Conservation (phyloP, 2,113 vertebrate genomes). For the Pygoscelis adeliae region DNA sequence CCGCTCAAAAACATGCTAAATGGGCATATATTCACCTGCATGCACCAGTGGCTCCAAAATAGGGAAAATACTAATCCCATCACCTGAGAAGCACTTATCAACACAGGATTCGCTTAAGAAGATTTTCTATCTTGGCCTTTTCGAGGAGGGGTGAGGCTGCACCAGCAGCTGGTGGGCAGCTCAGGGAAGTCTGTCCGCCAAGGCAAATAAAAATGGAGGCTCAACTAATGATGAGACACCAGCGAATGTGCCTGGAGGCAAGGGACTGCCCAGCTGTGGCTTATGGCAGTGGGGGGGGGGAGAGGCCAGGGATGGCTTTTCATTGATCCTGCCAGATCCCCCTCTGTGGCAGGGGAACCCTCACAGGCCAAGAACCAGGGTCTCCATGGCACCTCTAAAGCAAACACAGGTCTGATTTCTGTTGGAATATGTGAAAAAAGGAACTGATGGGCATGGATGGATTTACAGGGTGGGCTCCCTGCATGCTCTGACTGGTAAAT, state of each 20-base stretch:
- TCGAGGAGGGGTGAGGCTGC: background rate
- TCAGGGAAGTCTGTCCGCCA: accelerated
- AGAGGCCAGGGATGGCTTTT: background rate
- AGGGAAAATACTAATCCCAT: conserved; percentile 36
- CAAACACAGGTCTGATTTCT: background rate
- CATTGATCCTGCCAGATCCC: background rate
- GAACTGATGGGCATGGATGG: background rate
- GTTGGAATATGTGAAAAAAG: background rate
- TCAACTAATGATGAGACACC: background rate
- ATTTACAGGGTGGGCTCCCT: background rate
- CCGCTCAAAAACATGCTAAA: background rate
- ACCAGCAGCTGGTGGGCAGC: background rate
- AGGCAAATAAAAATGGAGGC: background rate
- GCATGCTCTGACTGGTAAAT: background rate
- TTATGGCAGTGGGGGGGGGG: accelerated
- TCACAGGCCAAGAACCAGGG: background rate
- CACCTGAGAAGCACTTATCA: conserved; percentile 38
- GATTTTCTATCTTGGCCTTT: conserved; percentile 42
- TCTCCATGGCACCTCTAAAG: background rate
- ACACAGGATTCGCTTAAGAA: conserved; percentile 23
- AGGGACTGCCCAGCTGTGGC: background rate
- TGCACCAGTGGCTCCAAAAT: background rate
- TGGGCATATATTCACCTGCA: conserved; percentile 19
- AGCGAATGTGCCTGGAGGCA: accelerated
- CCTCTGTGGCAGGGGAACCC: accelerated